Conservation (phyloP, 2,888 invertebrate genomes). For the Trichopria drosophilae region DNA sequence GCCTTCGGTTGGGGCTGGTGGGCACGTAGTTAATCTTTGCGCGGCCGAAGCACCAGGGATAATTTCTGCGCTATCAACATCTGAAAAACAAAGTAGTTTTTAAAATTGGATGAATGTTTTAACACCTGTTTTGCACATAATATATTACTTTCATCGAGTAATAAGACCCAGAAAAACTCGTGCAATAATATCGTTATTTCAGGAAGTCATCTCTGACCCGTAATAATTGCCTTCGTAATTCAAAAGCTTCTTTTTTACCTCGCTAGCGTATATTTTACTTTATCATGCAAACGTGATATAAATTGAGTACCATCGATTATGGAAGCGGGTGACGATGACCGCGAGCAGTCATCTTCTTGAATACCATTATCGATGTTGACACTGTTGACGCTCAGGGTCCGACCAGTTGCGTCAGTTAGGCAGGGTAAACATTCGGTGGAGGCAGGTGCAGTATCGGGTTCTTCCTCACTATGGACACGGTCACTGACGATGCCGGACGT, state of each 20-base stretch:
- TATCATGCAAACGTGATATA: neutral
- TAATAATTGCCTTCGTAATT: too few relatives aligned
- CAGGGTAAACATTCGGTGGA: constrained; percentile 81
- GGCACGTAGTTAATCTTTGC: too few relatives aligned
- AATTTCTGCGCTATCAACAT: constrained; percentile 47
- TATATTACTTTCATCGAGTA: too few relatives aligned
- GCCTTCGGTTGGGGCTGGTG: constrained; percentile 57
- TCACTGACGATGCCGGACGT: constrained; percentile 97
- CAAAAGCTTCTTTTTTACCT: too few relatives aligned
- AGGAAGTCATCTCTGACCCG: too few relatives aligned
- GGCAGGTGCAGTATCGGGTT: constrained; percentile 86
- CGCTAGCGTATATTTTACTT: constrained; percentile 5
- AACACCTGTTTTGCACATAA: too few relatives aligned
- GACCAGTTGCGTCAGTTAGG: constrained; percentile 45
- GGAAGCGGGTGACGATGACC: constrained; percentile 48
- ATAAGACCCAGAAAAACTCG: too few relatives aligned
- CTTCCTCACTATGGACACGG: constrained; percentile 91
- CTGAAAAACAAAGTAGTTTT: too few relatives aligned
- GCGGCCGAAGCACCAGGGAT: constrained; percentile 26
- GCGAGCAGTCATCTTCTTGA: constrained; percentile 39
- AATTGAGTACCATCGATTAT: constrained; percentile 47
- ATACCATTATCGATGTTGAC: constrained; percentile 39
- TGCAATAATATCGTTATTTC: too few relatives aligned
- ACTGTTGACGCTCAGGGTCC: constrained; percentile 37
- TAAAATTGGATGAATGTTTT: too few relatives aligned